Evolutionary conservation across 30 jellyfish, hydroid and myxozoan species (phyloP).

Genomic region (Turritopsis rubra): DNA sequence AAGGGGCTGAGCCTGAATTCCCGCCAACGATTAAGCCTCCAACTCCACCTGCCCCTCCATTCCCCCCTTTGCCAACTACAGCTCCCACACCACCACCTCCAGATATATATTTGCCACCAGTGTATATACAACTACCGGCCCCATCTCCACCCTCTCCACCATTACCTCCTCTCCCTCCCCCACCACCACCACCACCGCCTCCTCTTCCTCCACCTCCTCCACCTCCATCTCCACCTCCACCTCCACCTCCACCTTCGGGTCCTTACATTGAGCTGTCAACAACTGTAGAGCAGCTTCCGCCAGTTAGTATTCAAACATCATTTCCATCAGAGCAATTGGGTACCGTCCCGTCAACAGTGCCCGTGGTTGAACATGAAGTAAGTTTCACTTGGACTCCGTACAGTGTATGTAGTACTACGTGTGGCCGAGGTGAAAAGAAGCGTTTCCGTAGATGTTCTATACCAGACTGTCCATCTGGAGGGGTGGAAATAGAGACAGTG

Average conservation of each 20-base stretch:
- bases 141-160: not conserved
- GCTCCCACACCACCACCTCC: constrained; percentile 24
- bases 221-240: constrained; percentile 18
- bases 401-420: constrained; percentile 73
- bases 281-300: constrained; percentile 24
- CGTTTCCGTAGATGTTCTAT: constrained; percentile 80
- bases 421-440: constrained; percentile 95
- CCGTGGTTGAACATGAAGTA: constrained; percentile 21
- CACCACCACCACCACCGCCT: constrained; percentile 23
- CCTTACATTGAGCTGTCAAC: constrained; percentile 24
- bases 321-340: constrained; percentile 5
- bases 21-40: constrained; percentile 18
- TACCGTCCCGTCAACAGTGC: constrained; percentile 6
- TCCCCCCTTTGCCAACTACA: constrained; percentile 16
- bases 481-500: constrained; percentile 82
- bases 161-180: constrained; percentile 14
- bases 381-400: constrained; percentile 69
- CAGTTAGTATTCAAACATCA: constrained; percentile 13
- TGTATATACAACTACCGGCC: not conserved
- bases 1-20: constrained; percentile 1
- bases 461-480: constrained; percentile 98
- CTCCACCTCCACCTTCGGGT: constrained; percentile 13
- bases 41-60: constrained; percentile 11
- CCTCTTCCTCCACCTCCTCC: constrained; percentile 34
- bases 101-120: constrained; percentile 19